These are phyloP conservation scores for Cacatua alba DNA, from an alignment of 2,113 vertebrate species.

Conservation along the genomic window DNA sequence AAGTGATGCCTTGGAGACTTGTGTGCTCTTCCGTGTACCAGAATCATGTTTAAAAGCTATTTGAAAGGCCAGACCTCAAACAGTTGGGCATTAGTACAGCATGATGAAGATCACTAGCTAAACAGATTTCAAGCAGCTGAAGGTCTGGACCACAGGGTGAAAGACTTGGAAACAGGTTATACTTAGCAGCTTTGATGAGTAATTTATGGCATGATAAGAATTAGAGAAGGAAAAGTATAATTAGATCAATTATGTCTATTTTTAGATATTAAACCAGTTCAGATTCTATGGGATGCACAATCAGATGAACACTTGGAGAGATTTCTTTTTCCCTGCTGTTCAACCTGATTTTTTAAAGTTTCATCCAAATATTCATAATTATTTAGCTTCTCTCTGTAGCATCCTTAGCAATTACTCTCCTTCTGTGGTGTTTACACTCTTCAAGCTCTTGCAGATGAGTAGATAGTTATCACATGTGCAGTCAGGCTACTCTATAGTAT, in stretches of 20 bases:
- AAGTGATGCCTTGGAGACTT: not conserved
- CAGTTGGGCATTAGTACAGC: not conserved
- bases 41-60: not conserved
- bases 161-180: not conserved
- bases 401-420: slow-evolving; percentile 44
- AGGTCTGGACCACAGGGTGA: slow-evolving; percentile 4
- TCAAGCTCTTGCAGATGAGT: not conserved
- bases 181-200: slow-evolving; percentile 14
- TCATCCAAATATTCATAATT: slow-evolving; percentile 7
- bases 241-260: slow-evolving; percentile 38
- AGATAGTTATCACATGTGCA: not conserved
- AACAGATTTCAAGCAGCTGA: slow-evolving; percentile 21
- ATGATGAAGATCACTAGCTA: not conserved
- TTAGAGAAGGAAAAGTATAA: not conserved
- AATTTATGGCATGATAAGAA: slow-evolving; percentile 11
- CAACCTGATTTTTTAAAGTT: not conserved
- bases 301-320: not conserved
- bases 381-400: not conserved
- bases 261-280: slow-evolving; percentile 26
- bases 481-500: not conserved
- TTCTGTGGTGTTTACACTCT: slow-evolving; percentile 35
- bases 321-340: slow-evolving; percentile 29
- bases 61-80: not conserved
- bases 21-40: not conserved
- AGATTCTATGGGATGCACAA: slow-evolving; percentile 10